Evolutionary conservation across 2,113 vertebrate species (phyloP).

Genomic region (Microtus oregoni): DNA sequence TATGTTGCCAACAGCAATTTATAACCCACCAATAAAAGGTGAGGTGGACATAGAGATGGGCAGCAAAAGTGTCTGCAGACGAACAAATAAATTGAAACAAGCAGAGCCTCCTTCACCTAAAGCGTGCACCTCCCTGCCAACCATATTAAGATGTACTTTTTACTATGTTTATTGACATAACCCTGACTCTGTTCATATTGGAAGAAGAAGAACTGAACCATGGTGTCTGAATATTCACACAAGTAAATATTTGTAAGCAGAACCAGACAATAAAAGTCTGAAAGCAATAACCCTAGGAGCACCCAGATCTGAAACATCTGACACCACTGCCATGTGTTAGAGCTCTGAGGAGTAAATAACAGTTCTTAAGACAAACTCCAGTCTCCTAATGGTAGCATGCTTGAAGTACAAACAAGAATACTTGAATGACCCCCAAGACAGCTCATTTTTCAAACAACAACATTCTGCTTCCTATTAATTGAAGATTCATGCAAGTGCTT

Average conservation of each 20-base stretch:
- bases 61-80: background rate
- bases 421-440: constrained; percentile 11
- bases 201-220: constrained; percentile 51
- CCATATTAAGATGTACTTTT: constrained; percentile 60
- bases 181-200: constrained; percentile 48
- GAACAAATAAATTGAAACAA: constrained; percentile 63
- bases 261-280: constrained; percentile 70
- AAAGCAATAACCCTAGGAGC: constrained; percentile 63
- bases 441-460: constrained; percentile 62
- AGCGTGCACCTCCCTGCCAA: constrained; percentile 5
- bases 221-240: constrained; percentile 46
- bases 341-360: constrained; percentile 67
- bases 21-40: constrained; percentile 33
- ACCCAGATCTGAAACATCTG: constrained; percentile 45
- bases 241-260: constrained; percentile 76
- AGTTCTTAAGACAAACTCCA: constrained; percentile 73
- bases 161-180: constrained; percentile 62
- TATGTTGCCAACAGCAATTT: constrained; percentile 57
- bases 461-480: constrained; percentile 44
- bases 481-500: background rate
- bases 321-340: constrained; percentile 53
- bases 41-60: background rate
- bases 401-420: constrained; percentile 53
- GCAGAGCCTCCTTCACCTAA: background rate
- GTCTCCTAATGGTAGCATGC: background rate